phyloP scores from a whole-genome alignment of 2,888 invertebrate genomes.

The Ophion costatus region DNA sequence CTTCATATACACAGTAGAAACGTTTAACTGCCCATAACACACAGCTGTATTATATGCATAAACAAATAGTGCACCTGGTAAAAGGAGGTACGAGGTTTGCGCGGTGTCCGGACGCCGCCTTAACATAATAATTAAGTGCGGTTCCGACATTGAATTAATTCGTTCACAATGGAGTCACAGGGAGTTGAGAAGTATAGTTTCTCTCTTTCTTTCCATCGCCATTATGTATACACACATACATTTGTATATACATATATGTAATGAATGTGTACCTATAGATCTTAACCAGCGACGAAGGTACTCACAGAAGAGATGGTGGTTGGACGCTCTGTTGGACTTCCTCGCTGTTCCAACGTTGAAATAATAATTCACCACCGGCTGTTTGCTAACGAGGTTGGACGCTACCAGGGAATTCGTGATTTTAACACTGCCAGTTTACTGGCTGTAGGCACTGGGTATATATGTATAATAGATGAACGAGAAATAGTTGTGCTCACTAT shows the following conservation, averaged over 20 bases:
- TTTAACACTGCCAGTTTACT: slow-evolving; percentile 63
- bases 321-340: slow-evolving; percentile 62
- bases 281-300: slow-evolving; percentile 31
- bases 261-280: slow-evolving; percentile 19
- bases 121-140: slow-evolving; percentile 75
- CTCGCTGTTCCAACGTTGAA: slow-evolving; percentile 66
- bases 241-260: slow-evolving; percentile 24
- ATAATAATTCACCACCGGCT: slow-evolving; percentile 77
- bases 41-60: slow-evolving; percentile 52
- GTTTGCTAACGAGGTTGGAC: slow-evolving; percentile 75
- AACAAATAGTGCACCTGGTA: slow-evolving; percentile 62
- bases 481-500: slow-evolving; percentile 33
- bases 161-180: slow-evolving; percentile 70
- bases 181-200: slow-evolving; percentile 43
- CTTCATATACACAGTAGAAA: neutral
- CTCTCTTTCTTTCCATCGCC: slow-evolving; percentile 33
- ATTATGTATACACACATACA: neutral
- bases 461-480: slow-evolving; percentile 34
- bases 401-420: slow-evolving; percentile 60
- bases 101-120: slow-evolving; percentile 54
- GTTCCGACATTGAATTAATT: slow-evolving; percentile 75
- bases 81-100: slow-evolving; percentile 50
- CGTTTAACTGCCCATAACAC: slow-evolving; percentile 18
- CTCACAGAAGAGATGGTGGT: slow-evolving; percentile 24
- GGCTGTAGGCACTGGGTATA: slow-evolving; percentile 50